These are phyloP conservation scores for Gallinago media DNA, from an alignment of 2,113 vertebrate genomes.

Conservation along the genomic window DNA sequence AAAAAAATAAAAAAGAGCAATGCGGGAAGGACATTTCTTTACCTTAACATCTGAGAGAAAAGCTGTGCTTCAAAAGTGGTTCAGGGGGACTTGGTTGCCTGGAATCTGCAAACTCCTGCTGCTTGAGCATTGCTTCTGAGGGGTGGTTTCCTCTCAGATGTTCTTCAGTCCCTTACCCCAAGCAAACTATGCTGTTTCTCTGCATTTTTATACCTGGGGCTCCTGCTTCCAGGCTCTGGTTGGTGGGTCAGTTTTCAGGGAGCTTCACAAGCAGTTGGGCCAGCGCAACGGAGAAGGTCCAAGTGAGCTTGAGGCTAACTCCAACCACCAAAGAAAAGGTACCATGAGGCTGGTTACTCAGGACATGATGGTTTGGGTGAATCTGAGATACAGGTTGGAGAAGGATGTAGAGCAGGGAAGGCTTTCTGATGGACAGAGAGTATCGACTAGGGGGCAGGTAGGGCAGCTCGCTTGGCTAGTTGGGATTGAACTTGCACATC, in stretches of 20 bases:
- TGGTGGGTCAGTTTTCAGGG: neutral
- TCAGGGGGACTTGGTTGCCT: neutral
- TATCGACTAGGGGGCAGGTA: neutral
- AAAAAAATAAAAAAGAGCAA: neutral
- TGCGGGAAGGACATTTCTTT: neutral
- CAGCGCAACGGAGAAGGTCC: fast-evolving
- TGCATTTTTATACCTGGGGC: neutral
- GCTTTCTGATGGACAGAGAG: neutral
- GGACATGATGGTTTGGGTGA: neutral
- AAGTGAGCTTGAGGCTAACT: neutral
- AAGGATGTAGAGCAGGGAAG: neutral
- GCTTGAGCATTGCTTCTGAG: neutral
- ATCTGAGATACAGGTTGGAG: fast-evolving
- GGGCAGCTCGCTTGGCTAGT: neutral
- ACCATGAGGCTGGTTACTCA: neutral
- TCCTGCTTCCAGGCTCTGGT: neutral
- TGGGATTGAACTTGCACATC: neutral
- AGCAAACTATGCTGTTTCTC: neutral
- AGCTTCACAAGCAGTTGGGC: neutral
- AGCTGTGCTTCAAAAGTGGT: neutral
- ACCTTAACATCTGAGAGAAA: neutral
- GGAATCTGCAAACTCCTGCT: neutral
- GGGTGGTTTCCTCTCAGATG: neutral
- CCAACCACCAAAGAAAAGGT: neutral
- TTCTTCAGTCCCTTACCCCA: neutral